phyloP scores from a whole-genome alignment of 2,797 vertebrate genomes.

The Macropus fuliginosus region DNA sequence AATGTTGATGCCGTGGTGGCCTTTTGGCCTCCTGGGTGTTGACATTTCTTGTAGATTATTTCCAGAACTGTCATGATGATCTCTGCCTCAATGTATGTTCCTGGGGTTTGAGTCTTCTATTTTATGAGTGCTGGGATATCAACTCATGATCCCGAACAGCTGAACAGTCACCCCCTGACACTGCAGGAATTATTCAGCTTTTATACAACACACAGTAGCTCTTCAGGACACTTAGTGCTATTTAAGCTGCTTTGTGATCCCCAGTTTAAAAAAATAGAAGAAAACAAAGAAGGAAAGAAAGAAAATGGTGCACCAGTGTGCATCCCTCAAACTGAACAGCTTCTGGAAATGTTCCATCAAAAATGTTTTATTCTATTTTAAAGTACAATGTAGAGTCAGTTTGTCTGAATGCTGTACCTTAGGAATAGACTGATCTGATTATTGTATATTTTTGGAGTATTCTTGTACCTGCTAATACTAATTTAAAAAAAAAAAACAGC shows the following conservation, averaged over 20 bases:
- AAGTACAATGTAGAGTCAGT: slow-evolving; percentile 23
- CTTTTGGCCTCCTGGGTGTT: slow-evolving; percentile 77
- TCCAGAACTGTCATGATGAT: slow-evolving; percentile 75
- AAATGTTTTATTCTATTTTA: neutral
- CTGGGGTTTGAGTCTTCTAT: slow-evolving; percentile 84
- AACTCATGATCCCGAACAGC: slow-evolving; percentile 93
- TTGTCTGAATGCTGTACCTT: slow-evolving; percentile 21
- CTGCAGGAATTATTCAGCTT: slow-evolving; percentile 88
- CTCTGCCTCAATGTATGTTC: slow-evolving; percentile 79
- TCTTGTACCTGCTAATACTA: slow-evolving; percentile 46
- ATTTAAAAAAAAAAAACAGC: slow-evolving; percentile 21
- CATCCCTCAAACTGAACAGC: slow-evolving; percentile 54
- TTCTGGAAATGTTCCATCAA: slow-evolving; percentile 52
- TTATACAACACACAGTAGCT: slow-evolving; percentile 88
- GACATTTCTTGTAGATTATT: slow-evolving; percentile 79
- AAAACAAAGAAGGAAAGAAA: slow-evolving; percentile 59
- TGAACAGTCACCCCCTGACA: slow-evolving; percentile 93
- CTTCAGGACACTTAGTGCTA: slow-evolving; percentile 81
- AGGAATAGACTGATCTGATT: slow-evolving; percentile 6
- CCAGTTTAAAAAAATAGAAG: slow-evolving; percentile 56
- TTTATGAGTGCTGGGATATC: slow-evolving; percentile 86
- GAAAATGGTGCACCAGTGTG: slow-evolving; percentile 53
- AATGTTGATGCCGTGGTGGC: slow-evolving; percentile 75
- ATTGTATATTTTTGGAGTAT: slow-evolving; percentile 30
- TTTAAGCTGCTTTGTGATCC: slow-evolving; percentile 80